Evolutionary conservation across 2,888 invertebrate species (phyloP).

Genomic region (Cylloceria caligata): DNA sequence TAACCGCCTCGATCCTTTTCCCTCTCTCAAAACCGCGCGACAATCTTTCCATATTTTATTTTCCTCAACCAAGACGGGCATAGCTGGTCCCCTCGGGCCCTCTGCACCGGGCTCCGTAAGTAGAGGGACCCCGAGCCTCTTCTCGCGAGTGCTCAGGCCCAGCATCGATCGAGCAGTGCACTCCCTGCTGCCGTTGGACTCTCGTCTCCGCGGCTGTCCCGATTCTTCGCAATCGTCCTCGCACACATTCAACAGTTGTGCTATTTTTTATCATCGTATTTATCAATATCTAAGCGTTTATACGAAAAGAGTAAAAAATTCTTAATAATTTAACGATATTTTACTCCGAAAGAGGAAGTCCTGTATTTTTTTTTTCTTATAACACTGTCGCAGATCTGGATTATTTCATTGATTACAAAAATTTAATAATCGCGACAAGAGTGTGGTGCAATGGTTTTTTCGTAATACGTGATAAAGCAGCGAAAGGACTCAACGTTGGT

Average conservation of each 20-base stretch:
- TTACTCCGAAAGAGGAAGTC: too few species aligned
- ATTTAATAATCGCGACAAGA: neutral
- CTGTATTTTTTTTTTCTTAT: too few species aligned
- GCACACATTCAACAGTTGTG: neutral
- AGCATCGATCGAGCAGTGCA: slow-evolving; percentile 54
- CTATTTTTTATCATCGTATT: neutral
- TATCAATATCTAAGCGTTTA: neutral
- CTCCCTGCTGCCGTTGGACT: slow-evolving; percentile 48
- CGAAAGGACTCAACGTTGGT: neutral
- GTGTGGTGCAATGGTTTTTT: slow-evolving; percentile 7
- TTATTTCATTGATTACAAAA: neutral
- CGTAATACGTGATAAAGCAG: neutral
- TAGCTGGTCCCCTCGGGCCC: slow-evolving; percentile 15
- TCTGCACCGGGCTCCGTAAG: slow-evolving; percentile 13
- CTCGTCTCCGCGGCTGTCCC: neutral
- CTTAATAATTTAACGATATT: neutral
- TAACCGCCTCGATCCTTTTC: slow-evolving; percentile 26
- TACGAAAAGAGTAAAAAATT: neutral
- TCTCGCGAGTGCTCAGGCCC: slow-evolving; percentile 40
- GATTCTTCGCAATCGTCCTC: neutral
- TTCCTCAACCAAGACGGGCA: slow-evolving; percentile 3
- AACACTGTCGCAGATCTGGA: neutral
- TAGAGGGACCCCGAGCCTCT: slow-evolving; percentile 55
- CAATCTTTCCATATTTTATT: slow-evolving; percentile 58
- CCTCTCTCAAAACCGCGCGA: slow-evolving; percentile 22